Percentiles rank a stretch among this genome's conserved stretches.
Conservation (phyloP, 1,140 invertebrate species). For the Sycobia sp. region DNA sequence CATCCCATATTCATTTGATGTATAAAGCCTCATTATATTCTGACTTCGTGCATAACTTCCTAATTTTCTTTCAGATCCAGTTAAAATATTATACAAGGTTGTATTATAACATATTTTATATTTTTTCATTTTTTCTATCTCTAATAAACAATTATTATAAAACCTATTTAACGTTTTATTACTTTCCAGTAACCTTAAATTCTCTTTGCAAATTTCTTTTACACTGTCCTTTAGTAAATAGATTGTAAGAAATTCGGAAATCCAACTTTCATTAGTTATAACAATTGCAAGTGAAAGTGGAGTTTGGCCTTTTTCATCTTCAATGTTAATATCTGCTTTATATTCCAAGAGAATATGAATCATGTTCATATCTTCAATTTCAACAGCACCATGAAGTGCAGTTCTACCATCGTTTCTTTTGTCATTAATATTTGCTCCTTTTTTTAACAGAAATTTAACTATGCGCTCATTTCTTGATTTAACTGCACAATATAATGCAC, state of each 20-base stretch:
- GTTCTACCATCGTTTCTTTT: slow-evolving; percentile 45
- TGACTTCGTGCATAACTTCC: slow-evolving; percentile 13
- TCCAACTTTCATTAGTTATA: slow-evolving; percentile 4
- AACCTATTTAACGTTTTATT: slow-evolving; percentile 12
- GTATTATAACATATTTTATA: slow-evolving; percentile 21
- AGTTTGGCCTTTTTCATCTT: slow-evolving; percentile 60
- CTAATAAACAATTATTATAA: slow-evolving; percentile 10
- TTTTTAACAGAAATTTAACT: slow-evolving; percentile 37
- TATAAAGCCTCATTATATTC: slow-evolving; percentile 10
- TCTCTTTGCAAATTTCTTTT: slow-evolving; percentile 13
- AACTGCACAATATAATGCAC: slow-evolving; percentile 38
- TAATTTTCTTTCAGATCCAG: slow-evolving; percentile 1
- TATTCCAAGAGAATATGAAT: slow-evolving; percentile 50
- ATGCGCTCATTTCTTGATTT: slow-evolving; percentile 34
- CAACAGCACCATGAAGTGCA: slow-evolving; percentile 60
- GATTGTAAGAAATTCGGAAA: slow-evolving; percentile 12
- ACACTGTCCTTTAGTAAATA: slow-evolving; percentile 3
- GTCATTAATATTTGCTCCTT: slow-evolving; percentile 33
- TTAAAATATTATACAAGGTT: slow-evolving; percentile 19
- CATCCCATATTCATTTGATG: slow-evolving; percentile 6
- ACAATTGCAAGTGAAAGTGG: slow-evolving; percentile 37
- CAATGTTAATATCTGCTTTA: slow-evolving; percentile 58
- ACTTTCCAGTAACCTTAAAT: slow-evolving; percentile 3
- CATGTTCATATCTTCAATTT: slow-evolving; percentile 59
- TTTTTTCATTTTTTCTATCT: slow-evolving; percentile 20